Base-by-base conservation (phyloP, 2,797 vertebrate genomes). In the Takifugu rubripes region DNA sequence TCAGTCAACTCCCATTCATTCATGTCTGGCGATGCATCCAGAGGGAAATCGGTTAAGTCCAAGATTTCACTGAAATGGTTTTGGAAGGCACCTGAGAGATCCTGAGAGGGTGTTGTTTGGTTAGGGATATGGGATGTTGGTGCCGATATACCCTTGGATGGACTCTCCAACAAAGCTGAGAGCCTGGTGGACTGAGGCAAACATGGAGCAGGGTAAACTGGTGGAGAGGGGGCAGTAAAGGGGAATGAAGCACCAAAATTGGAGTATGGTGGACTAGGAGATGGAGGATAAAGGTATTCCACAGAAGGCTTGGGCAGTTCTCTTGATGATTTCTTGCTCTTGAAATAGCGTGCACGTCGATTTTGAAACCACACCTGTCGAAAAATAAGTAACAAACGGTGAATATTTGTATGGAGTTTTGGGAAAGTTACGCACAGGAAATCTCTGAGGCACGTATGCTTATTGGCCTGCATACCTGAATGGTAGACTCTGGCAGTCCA, bases 351-450 rank as follows among this genome's bases (percentile, higher is more conserved):
- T 0, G 87, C 86, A 1, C 87, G 86, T 25, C 86, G 68, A 47
- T 90, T 91, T 59, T 89, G 88, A 74, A 91, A 91, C 88, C 88
- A 91, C 1, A 91, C 85, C 88, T 90, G 67, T 52, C 5, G 31
- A 68, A 54, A 46, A 49, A 1, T 21, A 27, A 60, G 0, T 3
- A 31, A 27, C 1, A 2, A 40, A 14, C 3, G 36, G 36, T 40
- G 11, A 40, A 3, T 3, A 12, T 44, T 14, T 48, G 25, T 24
- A 48, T 1, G 46, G 10, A 48, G 8, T 48, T 21, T 9, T 21
- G 7, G 16, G n/a, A 44, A 25, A 53, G 12, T 25, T 26, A 50
- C 3, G 17, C 40, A 49, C 0, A 15, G 1, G 0, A 25, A 4
- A 21, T 29, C 10, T 24, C 1, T 6, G 17, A 5, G 3, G 14